These are phyloP conservation scores for Aplysina aerophoba DNA, from an alignment of 37 sponge, comb jelly and placozoan genomes.

Conservation along the genomic window DNA sequence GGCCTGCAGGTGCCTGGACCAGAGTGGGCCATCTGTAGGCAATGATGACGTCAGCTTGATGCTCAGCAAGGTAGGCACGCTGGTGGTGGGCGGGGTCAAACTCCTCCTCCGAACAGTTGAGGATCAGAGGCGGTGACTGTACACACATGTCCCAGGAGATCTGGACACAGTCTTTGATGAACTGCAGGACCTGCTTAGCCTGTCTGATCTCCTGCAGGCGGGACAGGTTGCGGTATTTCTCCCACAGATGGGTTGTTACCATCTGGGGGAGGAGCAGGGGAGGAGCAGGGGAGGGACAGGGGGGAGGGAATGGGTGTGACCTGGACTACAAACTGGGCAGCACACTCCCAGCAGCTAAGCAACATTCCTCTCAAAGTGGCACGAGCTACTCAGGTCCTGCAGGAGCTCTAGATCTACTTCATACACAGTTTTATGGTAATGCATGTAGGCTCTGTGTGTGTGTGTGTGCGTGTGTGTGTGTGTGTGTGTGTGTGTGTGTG, in stretches of 20 bases:
- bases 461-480: too few relatives aligned
- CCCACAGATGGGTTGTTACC: slow-evolving; percentile 31
- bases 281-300: too few relatives aligned
- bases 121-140: slow-evolving; percentile 64
- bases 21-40: slow-evolving; percentile 70
- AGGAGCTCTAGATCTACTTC: too few relatives aligned
- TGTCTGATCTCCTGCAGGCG: not conserved
- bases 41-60: slow-evolving; percentile 5
- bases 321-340: not conserved
- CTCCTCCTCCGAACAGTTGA: slow-evolving; percentile 43
- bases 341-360: too few relatives aligned
- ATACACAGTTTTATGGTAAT: too few relatives aligned
- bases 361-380: too few relatives aligned
- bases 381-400: too few relatives aligned
- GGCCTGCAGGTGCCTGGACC: slow-evolving; percentile 40
- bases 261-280: slow-evolving; percentile 25
- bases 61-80: slow-evolving; percentile 45
- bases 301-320: too few relatives aligned
- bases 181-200: slow-evolving; percentile 4
- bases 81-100: slow-evolving; percentile 54
- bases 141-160: slow-evolving; percentile 68
- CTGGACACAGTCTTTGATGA: slow-evolving; percentile 55
- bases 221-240: slow-evolving; percentile 25
- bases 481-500: too few relatives aligned
- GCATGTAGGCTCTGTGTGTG: too few relatives aligned